Base-by-base conservation (phyloP, 2,888 invertebrate genomes). In the Busseola fusca region DNA sequence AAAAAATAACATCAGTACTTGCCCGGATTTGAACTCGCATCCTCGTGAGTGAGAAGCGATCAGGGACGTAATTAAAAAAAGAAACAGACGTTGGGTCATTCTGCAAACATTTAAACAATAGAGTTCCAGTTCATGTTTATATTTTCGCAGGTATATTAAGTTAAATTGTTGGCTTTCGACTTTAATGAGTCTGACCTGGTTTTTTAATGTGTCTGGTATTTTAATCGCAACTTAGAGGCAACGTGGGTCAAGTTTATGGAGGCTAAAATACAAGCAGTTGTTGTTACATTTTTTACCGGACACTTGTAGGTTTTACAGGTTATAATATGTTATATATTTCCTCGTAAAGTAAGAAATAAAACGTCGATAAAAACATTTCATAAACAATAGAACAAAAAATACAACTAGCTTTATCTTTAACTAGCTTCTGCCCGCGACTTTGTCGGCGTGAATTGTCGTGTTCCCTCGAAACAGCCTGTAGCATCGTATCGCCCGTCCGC, bases 121-220 rank as follows among this genome's bases (percentile, higher is more conserved):
- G 45, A 74, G 64, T 58, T 70, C 14, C 59, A 30, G 37, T 76
- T 52, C 42, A 58, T 62, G n/a, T 64, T 54, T 58, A 59, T 50
- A 58, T 37, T 16, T 60, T 48, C 40, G 54, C 64, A 68, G 64
- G 64, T 64, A 48, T 64, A 69, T 18, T 57, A 52, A 62, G 48
- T 69, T 69, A 30, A 62, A 60, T 64, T 62, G 25, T 68, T 59
- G 14, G 52, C 62, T 40, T 57, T 48, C 40, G 18, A 7, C 50
- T 50, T 14, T 65, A 78, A 74, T 69, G n/a, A 40, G 48, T 30
- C 34, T 58, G 65, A 65, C 80, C 77, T 65, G 74, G 57, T 57
- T 58, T 52, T 76, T 62, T 48, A 69, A 45, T 73, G 60, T 68
- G 40, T 63, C 52, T 58, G 62, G 62, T 42, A 60, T 64, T 64